A percentile compares a stretch with the other conserved stretches of the same genome.
These are phyloP conservation scores for Gymnopithys bicolor DNA, from an alignment of 2,797 vertebrate species.

Conservation along the genomic window DNA sequence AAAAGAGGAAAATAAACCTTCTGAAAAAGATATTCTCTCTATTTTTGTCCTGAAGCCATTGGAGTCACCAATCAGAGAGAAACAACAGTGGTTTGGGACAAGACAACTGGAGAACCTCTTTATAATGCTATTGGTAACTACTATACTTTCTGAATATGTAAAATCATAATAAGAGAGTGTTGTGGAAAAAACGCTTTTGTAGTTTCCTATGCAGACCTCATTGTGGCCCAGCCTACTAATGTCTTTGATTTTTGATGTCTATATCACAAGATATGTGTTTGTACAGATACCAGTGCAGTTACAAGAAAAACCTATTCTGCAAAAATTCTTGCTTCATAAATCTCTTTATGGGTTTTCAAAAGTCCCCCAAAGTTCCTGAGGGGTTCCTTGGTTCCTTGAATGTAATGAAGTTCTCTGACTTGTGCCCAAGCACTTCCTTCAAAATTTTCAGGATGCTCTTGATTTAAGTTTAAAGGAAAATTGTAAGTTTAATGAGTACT, in stretches of 20 bases:
- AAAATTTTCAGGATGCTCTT: background rate
- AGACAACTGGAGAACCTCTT: slow-evolving; percentile 92
- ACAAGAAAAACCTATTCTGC: background rate
- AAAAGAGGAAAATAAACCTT: slow-evolving; percentile 59
- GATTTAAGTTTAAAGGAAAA: background rate
- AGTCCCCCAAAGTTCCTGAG: fast-evolving
- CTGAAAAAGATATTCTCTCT: slow-evolving; percentile 59
- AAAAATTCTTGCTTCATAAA: background rate
- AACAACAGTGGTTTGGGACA: slow-evolving; percentile 98
- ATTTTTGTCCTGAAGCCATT: slow-evolving; percentile 83
- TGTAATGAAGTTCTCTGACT: background rate
- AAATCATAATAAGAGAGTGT: background rate
- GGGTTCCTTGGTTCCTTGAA: background rate
- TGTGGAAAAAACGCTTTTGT: background rate
- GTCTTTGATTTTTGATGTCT: background rate
- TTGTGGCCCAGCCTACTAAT: background rate
- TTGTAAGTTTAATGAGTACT: background rate
- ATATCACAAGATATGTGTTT: background rate
- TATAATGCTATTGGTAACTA: slow-evolving; percentile 93
- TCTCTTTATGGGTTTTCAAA: background rate
- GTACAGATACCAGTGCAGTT: background rate
- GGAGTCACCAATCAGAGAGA: slow-evolving; percentile 98
- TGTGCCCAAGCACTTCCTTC: background rate
- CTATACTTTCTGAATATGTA: background rate
- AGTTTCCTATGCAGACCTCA: background rate